Percentiles rank a stretch among this genome's conserved stretches.
Conservation (phyloP, 2,888 invertebrate species). For the Macrosoma leucophasiata region DNA sequence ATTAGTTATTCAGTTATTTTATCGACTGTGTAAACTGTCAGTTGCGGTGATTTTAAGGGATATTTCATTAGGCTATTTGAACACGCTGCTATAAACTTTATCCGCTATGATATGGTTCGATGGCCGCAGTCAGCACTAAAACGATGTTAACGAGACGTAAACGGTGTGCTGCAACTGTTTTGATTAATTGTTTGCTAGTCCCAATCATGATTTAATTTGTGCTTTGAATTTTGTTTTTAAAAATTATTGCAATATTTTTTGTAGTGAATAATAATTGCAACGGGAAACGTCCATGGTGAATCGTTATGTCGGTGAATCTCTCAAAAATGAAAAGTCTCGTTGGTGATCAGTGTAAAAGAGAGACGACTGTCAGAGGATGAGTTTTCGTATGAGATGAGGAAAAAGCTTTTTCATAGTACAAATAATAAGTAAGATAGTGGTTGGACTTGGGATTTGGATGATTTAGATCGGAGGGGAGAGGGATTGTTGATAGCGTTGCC, state of each 20-base stretch:
- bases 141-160: slow-evolving; percentile 26
- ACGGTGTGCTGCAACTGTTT: slow-evolving; percentile 17
- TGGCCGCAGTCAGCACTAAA: slow-evolving; percentile 33
- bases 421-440: too few species aligned
- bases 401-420: too few species aligned
- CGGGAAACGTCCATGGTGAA: too few species aligned
- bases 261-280: too few species aligned
- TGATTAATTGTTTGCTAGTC: slow-evolving; percentile 13
- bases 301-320: too few species aligned
- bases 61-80: slow-evolving; percentile 41
- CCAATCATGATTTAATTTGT: slow-evolving; percentile 7
- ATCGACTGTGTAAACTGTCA: slow-evolving; percentile 31
- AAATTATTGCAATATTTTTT: slow-evolving; percentile 11
- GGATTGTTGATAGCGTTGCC: too few species aligned
- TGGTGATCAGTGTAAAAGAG: too few species aligned
- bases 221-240: not conserved
- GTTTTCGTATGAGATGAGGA: too few species aligned
- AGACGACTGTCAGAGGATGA: too few species aligned
- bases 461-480: too few species aligned
- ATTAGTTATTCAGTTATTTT: slow-evolving; percentile 29
- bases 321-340: too few species aligned
- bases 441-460: too few species aligned
- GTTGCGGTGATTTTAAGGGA: slow-evolving; percentile 32
- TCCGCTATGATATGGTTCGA: slow-evolving; percentile 33
- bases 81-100: slow-evolving; percentile 44